A percentile compares a stretch with the other conserved stretches of the same genome.
phyloP scores from a whole-genome alignment of 2,888 invertebrate genomes.

The Acrocera orbiculus region DNA sequence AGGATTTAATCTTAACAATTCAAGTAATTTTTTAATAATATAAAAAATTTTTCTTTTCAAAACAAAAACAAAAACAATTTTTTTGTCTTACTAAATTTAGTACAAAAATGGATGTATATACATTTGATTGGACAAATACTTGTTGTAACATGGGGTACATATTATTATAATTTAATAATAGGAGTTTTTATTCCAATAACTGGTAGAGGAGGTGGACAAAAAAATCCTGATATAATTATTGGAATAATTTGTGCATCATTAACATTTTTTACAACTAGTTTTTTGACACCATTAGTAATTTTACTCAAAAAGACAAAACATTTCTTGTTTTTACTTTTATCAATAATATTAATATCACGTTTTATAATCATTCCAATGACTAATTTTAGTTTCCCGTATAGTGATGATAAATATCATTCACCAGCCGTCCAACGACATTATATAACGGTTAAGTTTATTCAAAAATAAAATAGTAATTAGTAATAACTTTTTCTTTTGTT shows the following conservation, averaged over 20 bases:
- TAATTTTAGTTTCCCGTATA: slow-evolving; percentile 38
- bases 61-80: neutral
- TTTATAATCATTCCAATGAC: slow-evolving; percentile 22
- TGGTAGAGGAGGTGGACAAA: slow-evolving; percentile 31
- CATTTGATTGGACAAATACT: slow-evolving; percentile 20
- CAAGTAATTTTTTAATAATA: slow-evolving; percentile 14
- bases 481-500: neutral
- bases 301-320: slow-evolving; percentile 18
- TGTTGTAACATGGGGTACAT: slow-evolving; percentile 19
- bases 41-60: neutral
- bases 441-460: slow-evolving; percentile 28
- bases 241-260: slow-evolving; percentile 25
- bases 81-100: slow-evolving; percentile 10
- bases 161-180: slow-evolving; percentile 18
- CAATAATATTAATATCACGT: slow-evolving; percentile 18
- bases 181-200: slow-evolving; percentile 30
- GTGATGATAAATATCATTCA: slow-evolving; percentile 24
- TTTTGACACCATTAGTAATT: slow-evolving; percentile 22
- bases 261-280: slow-evolving; percentile 27
- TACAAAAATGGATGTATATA: slow-evolving; percentile 20
- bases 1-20: slow-evolving; percentile 17
- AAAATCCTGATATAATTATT: slow-evolving; percentile 33
- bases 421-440: slow-evolving; percentile 33
- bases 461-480: neutral
- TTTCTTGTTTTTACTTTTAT: slow-evolving; percentile 17